A percentile compares a stretch with the other conserved stretches of the same genome.
These are phyloP conservation scores for Hypotaenidia okinawae DNA, from an alignment of 2,797 vertebrate species.

Conservation along the genomic window DNA sequence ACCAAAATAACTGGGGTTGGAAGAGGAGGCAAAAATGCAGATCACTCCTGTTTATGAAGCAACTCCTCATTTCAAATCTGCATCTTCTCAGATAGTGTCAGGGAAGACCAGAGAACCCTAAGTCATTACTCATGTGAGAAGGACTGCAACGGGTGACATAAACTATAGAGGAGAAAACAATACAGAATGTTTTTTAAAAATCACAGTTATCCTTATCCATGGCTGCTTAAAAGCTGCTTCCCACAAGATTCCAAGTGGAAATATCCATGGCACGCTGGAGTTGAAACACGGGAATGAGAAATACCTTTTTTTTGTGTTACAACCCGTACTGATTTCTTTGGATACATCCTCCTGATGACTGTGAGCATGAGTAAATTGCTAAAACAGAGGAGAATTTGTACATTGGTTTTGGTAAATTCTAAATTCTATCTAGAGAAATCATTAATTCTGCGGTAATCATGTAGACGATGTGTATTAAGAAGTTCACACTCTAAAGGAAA, in stretches of 20 bases:
- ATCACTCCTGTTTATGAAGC: background rate
- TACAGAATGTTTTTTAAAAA: background rate
- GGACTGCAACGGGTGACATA: background rate
- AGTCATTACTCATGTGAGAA: background rate
- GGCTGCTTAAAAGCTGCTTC: background rate
- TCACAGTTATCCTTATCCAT: background rate
- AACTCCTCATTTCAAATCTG: background rate
- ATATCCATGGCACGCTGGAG: background rate
- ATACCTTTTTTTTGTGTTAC: background rate
- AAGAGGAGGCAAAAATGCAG: background rate
- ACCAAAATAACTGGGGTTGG: background rate
- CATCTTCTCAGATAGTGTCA: background rate
- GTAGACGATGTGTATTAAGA: background rate
- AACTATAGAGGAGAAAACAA: background rate
- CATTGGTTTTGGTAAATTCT: background rate
- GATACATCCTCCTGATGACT: background rate
- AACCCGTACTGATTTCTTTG: background rate
- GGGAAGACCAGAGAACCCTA: background rate
- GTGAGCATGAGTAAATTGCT: background rate
- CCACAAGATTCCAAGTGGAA: background rate
- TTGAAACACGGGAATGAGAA: background rate
- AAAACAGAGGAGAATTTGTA: background rate
- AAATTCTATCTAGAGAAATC: background rate
- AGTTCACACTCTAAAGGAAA: background rate
- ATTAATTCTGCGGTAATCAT: background rate